phyloP scores from a whole-genome alignment of 2,113 vertebrate genomes.

The Lophius piscatorius region DNA sequence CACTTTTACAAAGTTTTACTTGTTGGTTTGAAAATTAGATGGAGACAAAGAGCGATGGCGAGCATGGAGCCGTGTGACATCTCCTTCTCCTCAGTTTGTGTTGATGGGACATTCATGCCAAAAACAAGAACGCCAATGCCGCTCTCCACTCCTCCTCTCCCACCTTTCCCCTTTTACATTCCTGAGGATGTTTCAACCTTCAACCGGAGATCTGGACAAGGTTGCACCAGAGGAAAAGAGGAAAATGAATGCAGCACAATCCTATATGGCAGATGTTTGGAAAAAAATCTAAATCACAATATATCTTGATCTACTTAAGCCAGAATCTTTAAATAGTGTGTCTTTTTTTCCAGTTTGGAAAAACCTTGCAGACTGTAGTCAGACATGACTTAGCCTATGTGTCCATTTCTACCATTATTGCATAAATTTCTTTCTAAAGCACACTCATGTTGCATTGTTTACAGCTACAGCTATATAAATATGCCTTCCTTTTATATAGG shows the following conservation, averaged over 20 bases:
- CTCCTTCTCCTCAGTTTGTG: slow-evolving; percentile 14
- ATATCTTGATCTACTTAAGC: no score
- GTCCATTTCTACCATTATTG: no score
- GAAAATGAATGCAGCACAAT: background rate
- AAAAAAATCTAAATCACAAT: background rate
- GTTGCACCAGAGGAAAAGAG: slow-evolving; percentile 11
- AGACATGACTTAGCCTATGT: no score
- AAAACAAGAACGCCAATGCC: slow-evolving; percentile 13
- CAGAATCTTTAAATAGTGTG: no score
- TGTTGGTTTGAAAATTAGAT: slow-evolving; percentile 7
- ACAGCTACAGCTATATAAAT: no score
- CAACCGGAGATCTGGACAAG: slow-evolving; percentile 21
- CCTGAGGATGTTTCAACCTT: slow-evolving; percentile 30
- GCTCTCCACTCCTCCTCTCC: slow-evolving; percentile 28
- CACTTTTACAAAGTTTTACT: background rate
- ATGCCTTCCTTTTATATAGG: no score
- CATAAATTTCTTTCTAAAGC: no score
- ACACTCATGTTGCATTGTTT: no score
- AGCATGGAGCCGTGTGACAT: background rate
- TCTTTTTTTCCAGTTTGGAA: no score
- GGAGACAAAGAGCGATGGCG: slow-evolving; percentile 9
- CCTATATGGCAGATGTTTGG: background rate
- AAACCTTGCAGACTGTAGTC: no score
- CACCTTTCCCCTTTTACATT: slow-evolving; percentile 7
- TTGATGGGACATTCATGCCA: slow-evolving; percentile 34